Percentiles rank a stretch among this genome's conserved stretches.
phyloP scores from a whole-genome alignment of 2,888 invertebrate genomes.

The Sycophila texana region DNA sequence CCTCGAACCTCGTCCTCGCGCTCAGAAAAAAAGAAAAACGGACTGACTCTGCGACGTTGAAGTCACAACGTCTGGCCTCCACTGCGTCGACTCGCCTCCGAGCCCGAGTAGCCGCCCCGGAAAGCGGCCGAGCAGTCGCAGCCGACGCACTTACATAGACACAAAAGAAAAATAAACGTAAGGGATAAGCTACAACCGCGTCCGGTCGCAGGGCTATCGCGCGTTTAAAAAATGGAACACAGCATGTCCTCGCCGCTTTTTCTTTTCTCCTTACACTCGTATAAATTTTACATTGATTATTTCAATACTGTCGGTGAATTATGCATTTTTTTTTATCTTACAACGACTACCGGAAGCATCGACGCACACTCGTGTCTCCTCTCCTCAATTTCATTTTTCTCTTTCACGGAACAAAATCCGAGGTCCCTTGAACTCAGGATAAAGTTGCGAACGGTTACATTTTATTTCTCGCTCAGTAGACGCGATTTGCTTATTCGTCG shows the following conservation, averaged over 20 bases:
- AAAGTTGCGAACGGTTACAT: too few species aligned
- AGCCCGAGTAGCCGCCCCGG: neutral
- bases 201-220: constrained; percentile 48
- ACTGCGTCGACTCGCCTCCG: neutral
- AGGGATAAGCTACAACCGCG: constrained; percentile 36
- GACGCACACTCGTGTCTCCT: constrained; percentile 12
- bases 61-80: constrained; percentile 8
- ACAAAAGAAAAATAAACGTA: neutral
- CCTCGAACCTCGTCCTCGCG: neutral
- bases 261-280: neutral
- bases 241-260: constrained; percentile 1
- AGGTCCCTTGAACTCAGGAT: too few species aligned
- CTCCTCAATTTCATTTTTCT: neutral
- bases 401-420: neutral
- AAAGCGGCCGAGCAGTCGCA: neutral
- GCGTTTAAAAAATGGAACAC: constrained; percentile 27
- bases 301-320: constrained; percentile 55
- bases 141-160: constrained; percentile 5
- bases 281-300: constrained; percentile 37
- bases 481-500: neutral
- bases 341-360: constrained; percentile 57
- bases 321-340: constrained; percentile 45
- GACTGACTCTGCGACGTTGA: neutral
- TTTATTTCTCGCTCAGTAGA: too few species aligned
- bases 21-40: neutral